Conservation (phyloP, 2,113 vertebrate species). For the Hyperoodon ampullatus region DNA sequence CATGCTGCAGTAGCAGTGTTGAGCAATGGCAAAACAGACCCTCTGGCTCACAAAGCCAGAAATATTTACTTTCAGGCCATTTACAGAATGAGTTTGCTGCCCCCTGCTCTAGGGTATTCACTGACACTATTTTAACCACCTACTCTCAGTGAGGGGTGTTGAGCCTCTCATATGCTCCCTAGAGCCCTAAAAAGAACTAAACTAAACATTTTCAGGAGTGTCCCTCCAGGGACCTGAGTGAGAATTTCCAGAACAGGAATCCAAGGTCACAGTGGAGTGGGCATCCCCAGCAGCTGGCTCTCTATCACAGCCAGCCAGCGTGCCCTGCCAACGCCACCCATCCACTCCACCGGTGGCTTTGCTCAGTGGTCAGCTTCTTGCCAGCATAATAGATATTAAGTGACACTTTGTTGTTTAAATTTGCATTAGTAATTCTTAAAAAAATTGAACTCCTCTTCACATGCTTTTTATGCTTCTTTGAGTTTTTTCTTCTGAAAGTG, state of each 20-base stretch:
- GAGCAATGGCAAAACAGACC: fast-evolving
- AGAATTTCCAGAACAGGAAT: not conserved
- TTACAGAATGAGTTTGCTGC: not conserved
- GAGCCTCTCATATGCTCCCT: too few relatives aligned
- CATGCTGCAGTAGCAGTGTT: fast-evolving
- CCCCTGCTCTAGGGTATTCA: not conserved
- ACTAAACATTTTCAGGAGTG: not conserved
- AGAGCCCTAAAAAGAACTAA: not conserved
- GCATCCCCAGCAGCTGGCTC: fast-evolving
- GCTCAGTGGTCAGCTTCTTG: not conserved
- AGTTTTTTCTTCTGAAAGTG: not conserved
- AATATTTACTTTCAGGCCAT: too few relatives aligned
- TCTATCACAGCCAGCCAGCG: fast-evolving
- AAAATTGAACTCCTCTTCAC: not conserved
- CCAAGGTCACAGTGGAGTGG: fast-evolving
- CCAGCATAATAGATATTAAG: not conserved
- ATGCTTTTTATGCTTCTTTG: not conserved
- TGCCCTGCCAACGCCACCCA: not conserved
- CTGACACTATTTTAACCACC: not conserved
- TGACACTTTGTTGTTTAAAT: not conserved
- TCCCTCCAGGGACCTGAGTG: not conserved
- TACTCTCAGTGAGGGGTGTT: not conserved
- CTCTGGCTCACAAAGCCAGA: fast-evolving
- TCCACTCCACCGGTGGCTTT: not conserved
- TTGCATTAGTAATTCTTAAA: not conserved